These are phyloP conservation scores for Progne subis DNA, from an alignment of 2,113 vertebrate species.

Conservation along the genomic window DNA sequence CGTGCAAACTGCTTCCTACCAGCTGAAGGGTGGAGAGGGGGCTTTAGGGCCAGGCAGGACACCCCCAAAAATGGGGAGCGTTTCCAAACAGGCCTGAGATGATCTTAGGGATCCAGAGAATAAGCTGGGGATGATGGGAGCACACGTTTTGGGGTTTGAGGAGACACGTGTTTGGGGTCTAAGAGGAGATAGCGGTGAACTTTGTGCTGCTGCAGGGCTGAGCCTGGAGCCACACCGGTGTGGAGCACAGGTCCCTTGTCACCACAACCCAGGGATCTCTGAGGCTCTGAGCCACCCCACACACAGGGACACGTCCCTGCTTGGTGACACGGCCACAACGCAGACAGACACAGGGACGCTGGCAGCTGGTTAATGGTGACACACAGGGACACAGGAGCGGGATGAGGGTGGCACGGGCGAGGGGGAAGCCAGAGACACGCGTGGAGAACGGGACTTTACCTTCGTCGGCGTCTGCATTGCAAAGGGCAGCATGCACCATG, in stretches of 20 bases:
- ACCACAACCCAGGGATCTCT: neutral
- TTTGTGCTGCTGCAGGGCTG: neutral
- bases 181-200: neutral
- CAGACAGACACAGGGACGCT: fast-evolving
- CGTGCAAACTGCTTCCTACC: constrained; percentile 88
- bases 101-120: neutral
- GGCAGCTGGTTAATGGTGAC: constrained; percentile 24
- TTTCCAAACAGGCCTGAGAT: neutral
- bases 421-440: neutral
- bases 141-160: neutral
- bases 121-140: neutral
- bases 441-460: constrained; percentile 81
- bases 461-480: constrained; percentile 92
- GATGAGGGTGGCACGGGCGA: fast-evolving
- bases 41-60: neutral
- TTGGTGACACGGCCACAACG: fast-evolving
- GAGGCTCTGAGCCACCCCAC: neutral
- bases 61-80: fast-evolving
- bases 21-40: neutral
- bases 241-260: fast-evolving
- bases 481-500: constrained; percentile 96
- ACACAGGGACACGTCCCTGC: fast-evolving
- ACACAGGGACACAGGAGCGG: fast-evolving
- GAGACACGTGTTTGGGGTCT: neutral
- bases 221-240: neutral